Base-by-base conservation (phyloP, 2,888 invertebrate species). In the Drosophila eohydei region DNA sequence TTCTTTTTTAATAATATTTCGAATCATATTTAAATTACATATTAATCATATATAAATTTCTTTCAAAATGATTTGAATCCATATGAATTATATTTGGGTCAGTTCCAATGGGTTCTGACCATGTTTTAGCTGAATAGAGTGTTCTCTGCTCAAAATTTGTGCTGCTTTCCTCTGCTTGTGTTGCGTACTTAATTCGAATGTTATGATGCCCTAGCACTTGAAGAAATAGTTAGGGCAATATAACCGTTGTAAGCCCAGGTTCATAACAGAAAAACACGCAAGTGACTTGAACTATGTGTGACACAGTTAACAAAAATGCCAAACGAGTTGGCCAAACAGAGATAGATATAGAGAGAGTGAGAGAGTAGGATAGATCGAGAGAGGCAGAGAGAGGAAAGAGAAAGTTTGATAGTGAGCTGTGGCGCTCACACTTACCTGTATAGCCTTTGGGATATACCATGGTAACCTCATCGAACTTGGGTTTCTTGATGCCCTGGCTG, bases 401-500 rank as follows among this genome's bases (percentile, higher is more conserved):
- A 30, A 11, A 41, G 54, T 8, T 52, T n/a, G 26, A 14, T 14
- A 21, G 54, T 46, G 46, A 59, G 34, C 43, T n/a, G 12, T 46
- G 32, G 28, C 34, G 65, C 65, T 55, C 34, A 2, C 32, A 83
- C 91, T 91, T 90, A 96, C 96, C 95, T 94, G 96, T 94, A 93
- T 97, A 97, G 91, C 96, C 96, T 94, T 97, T 97, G 84, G 96
- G 95, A 93, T 97, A 97, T 85, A 95, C 94, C 93, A 94, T 94
- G 72, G 94, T 93, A 87, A 95, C 94, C 86, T 95, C 95, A 82
- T 94, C 94, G 90, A 96, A 95, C 81, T 95, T 95, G 54, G 95
- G 95, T 93, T 97, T 97, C 94, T 97, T 97, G 60, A 96, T 95
- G 41, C 96, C 95, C 80, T 96, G 95, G 48, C 96, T 96, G 50